Conservation (phyloP, 2,888 invertebrate genomes). For the Netelia melanura region DNA sequence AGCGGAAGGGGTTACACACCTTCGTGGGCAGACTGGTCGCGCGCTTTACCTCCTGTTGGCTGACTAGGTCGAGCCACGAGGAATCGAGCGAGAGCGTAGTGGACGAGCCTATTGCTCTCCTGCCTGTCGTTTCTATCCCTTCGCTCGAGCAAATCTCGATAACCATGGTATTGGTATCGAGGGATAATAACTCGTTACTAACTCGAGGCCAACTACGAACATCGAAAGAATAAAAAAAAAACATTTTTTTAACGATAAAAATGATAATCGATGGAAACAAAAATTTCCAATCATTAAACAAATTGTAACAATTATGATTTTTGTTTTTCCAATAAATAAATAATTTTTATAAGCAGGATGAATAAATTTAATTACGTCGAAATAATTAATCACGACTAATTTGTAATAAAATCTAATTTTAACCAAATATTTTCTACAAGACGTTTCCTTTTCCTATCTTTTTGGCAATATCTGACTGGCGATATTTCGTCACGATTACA, state of each 20-base stretch:
- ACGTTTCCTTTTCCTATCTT: neutral
- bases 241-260: too few species aligned
- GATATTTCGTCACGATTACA: neutral
- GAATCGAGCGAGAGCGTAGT: neutral
- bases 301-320: too few species aligned
- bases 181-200: too few species aligned
- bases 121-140: neutral
- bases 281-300: too few species aligned
- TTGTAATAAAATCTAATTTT: neutral
- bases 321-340: neutral
- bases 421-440: neutral
- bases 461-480: neutral
- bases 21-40: constrained; percentile 71
- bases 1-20: constrained; percentile 71
- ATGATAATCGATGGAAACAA: too few species aligned
- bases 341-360: neutral
- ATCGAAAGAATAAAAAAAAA: too few species aligned
- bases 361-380: neutral
- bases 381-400: neutral
- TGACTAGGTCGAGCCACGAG: constrained; percentile 67
- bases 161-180: too few species aligned
- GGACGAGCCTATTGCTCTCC: constrained; percentile 1
- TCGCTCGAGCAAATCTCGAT: too few species aligned
- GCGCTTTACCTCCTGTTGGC: constrained; percentile 47
- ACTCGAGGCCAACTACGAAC: too few species aligned